Evolutionary conservation across 2,888 invertebrate species (phyloP).

Genomic region (Drosophila neutralis): DNA sequence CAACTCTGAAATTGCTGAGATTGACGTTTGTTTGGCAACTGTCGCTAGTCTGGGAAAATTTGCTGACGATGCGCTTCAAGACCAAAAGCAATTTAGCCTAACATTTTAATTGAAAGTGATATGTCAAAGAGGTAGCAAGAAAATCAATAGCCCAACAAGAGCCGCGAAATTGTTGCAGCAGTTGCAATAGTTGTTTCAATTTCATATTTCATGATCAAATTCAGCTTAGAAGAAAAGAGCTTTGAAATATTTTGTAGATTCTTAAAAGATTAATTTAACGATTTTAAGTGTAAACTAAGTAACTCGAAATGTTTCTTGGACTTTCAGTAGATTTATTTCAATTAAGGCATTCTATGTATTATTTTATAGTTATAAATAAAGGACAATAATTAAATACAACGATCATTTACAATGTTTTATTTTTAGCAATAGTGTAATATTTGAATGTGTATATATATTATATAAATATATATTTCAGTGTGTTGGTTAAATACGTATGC

Average conservation of each 20-base stretch:
- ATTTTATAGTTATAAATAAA: background rate
- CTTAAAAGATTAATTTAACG: background rate
- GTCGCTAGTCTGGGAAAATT: conserved; percentile 49
- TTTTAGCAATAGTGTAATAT: background rate
- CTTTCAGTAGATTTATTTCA: background rate
- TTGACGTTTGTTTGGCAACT: conserved; percentile 61
- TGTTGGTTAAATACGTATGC: background rate
- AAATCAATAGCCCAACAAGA: conserved; percentile 35
- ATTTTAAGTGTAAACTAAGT: background rate
- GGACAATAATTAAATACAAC: background rate
- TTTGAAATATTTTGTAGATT: background rate
- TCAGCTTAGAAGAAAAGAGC: background rate
- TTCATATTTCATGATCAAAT: no score
- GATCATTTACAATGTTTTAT: background rate
- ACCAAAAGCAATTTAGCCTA: conserved; percentile 44
- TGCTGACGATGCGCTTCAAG: conserved; percentile 48
- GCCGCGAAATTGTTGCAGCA: conserved; percentile 14
- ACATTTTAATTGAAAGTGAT: conserved; percentile 70
- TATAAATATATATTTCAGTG: background rate
- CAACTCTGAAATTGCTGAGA: conserved; percentile 69
- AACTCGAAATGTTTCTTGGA: background rate
- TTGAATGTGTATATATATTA: background rate
- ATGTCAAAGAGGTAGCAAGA: conserved; percentile 41
- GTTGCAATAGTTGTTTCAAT: conserved; percentile 1
- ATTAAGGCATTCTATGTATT: background rate